Evolutionary conservation across 2,888 invertebrate species (phyloP).

Genomic region (Onthophagus sagittarius): DNA sequence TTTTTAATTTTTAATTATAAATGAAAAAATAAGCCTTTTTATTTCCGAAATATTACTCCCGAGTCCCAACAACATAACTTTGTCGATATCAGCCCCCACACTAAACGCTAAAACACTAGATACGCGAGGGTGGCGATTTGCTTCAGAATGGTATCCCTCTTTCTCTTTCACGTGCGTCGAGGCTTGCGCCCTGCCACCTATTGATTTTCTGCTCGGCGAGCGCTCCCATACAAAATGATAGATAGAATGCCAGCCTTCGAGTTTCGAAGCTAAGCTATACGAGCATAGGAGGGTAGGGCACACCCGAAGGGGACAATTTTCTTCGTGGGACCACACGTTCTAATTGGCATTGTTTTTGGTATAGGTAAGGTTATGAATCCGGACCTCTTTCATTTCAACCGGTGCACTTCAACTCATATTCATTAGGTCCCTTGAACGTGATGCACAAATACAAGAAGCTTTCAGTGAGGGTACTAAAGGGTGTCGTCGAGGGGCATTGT

Average conservation of each 20-base stretch:
- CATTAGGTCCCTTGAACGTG: neutral
- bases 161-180: neutral
- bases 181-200: constrained; percentile 7
- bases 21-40: too few species aligned
- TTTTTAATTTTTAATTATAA: too few species aligned
- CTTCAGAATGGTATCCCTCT: neutral
- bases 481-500: neutral
- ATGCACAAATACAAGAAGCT: neutral
- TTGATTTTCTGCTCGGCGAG: constrained; percentile 7
- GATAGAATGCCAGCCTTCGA: neutral
- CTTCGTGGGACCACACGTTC: neutral
- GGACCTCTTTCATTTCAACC: neutral
- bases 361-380: neutral
- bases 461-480: neutral
- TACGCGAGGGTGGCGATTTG: constrained; percentile 2
- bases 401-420: neutral
- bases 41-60: neutral
- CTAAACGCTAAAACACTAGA: neutral
- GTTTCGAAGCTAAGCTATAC: too few species aligned
- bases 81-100: neutral
- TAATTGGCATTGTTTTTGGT: neutral
- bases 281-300: too few species aligned
- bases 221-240: neutral
- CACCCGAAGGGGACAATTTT: neutral
- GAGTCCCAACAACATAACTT: neutral